Percentiles rank a stretch among this genome's conserved stretches.
These are phyloP conservation scores for Heliconius himera DNA, from an alignment of 1,140 invertebrate species.

Conservation along the genomic window DNA sequence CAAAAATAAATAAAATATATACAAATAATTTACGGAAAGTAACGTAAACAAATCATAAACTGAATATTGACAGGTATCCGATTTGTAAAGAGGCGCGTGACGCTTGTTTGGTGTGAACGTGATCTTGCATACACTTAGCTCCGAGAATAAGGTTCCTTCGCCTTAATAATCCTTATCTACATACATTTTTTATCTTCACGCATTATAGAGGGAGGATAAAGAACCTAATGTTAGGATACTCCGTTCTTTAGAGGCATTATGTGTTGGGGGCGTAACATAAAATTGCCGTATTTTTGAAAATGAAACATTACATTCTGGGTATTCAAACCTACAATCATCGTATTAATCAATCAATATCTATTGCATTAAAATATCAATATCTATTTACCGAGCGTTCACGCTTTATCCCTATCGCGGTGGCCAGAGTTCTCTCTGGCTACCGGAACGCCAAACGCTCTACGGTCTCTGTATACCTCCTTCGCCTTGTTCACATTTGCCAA, in stretches of 20 bases:
- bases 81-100: slow-evolving; percentile 20
- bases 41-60: not conserved
- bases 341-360: no score
- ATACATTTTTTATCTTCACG: slow-evolving; percentile 8
- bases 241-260: not conserved
- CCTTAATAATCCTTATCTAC: slow-evolving; percentile 11
- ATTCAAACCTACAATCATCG: no score
- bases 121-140: slow-evolving; percentile 7
- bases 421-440: no score
- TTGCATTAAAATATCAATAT: no score
- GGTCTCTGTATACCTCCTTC: no score
- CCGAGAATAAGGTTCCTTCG: not conserved
- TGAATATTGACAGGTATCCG: slow-evolving; percentile 17
- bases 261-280: not conserved
- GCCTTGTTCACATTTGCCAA: no score
- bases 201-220: not conserved
- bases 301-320: no score
- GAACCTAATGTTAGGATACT: not conserved
- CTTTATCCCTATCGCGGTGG: no score
- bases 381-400: no score
- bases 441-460: no score
- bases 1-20: not conserved
- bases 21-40: not conserved
- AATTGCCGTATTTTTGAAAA: not conserved
- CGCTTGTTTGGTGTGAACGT: slow-evolving; percentile 8